These are phyloP conservation scores for Natrix natrix DNA, from an alignment of 2,797 vertebrate genomes.

Conservation along the genomic window DNA sequence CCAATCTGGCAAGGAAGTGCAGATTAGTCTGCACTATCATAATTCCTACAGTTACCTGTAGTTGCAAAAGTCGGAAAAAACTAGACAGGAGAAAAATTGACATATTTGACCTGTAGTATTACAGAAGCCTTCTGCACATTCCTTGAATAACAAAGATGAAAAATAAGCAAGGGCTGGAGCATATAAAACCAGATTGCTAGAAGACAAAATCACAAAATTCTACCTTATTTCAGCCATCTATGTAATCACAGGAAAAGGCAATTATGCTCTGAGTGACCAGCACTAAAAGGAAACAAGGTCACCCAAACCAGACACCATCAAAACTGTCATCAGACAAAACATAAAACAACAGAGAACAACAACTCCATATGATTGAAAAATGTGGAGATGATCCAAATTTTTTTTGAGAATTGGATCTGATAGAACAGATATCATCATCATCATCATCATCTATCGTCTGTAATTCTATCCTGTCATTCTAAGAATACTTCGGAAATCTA, in stretches of 20 bases:
- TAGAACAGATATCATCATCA: background rate
- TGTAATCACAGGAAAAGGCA: background rate
- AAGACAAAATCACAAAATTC: background rate
- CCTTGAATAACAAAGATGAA: background rate
- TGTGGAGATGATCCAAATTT: background rate
- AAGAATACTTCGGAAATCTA: background rate
- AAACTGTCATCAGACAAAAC: background rate
- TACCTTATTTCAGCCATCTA: background rate
- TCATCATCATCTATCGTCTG: background rate
- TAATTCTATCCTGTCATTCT: background rate
- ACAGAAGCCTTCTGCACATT: background rate
- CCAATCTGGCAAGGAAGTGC: background rate
- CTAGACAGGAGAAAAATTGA: background rate
- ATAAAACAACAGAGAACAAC: background rate
- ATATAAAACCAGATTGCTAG: background rate
- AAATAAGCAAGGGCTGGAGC: background rate
- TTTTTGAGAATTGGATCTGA: background rate
- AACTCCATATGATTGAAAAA: background rate
- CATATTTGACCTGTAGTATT: background rate
- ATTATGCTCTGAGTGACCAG: background rate
- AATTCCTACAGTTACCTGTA: background rate
- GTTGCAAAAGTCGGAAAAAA: background rate
- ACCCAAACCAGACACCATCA: background rate
- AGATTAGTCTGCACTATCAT: background rate
- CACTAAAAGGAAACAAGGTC: background rate